These are phyloP conservation scores for Sebastes hubbsi DNA, from an alignment of 2,797 vertebrate species.

Conservation along the genomic window DNA sequence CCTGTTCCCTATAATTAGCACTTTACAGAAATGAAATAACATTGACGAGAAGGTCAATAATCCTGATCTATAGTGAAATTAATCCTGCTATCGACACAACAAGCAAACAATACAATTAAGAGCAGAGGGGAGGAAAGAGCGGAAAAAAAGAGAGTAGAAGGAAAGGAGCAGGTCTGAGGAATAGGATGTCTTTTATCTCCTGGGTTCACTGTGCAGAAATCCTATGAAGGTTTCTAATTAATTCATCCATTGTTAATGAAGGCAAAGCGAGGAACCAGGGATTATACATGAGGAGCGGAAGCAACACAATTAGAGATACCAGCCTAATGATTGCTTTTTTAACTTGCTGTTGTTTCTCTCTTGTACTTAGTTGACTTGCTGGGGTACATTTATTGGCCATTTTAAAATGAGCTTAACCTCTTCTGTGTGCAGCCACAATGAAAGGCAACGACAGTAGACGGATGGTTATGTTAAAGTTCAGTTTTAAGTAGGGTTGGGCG, in stretches of 20 bases:
- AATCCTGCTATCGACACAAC: slow-evolving; percentile 86
- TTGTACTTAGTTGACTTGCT: slow-evolving; percentile 71
- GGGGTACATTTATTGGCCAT: slow-evolving; percentile 72
- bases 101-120: slow-evolving; percentile 86
- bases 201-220: slow-evolving; percentile 84
- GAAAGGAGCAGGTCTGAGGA: slow-evolving; percentile 69
- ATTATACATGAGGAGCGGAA: slow-evolving; percentile 82
- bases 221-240: slow-evolving; percentile 89
- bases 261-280: slow-evolving; percentile 77
- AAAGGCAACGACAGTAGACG: background rate
- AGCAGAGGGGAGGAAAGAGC: slow-evolving; percentile 62
- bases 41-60: slow-evolving; percentile 86
- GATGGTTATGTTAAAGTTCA: slow-evolving; percentile 18
- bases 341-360: slow-evolving; percentile 71
- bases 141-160: slow-evolving; percentile 45
- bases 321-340: slow-evolving; percentile 84
- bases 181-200: slow-evolving; percentile 85
- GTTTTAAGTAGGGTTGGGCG: background rate
- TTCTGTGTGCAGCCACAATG: background rate
- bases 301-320: slow-evolving; percentile 88
- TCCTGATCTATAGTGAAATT: slow-evolving; percentile 87
- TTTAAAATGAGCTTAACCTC: slow-evolving; percentile 59
- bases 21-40: slow-evolving; percentile 87
- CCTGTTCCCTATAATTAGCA: slow-evolving; percentile 86
- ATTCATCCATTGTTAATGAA: slow-evolving; percentile 92